Evolutionary conservation across 2,888 invertebrate species (phyloP).

Genomic region (Spodoptera littoralis): DNA sequence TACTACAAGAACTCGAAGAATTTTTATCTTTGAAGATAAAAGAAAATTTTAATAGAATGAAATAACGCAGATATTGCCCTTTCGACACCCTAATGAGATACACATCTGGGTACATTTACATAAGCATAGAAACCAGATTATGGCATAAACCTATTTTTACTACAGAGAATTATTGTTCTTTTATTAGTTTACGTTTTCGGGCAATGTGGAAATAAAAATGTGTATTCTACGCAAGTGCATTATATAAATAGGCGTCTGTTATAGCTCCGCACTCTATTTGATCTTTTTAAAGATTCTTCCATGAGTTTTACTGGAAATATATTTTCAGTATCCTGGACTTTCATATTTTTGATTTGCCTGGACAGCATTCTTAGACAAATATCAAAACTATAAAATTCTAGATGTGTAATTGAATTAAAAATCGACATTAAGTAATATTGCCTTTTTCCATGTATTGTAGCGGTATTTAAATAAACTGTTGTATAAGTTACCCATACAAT

Average conservation of each 20-base stretch:
- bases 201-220: constrained; percentile 15
- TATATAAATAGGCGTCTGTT: constrained; percentile 3
- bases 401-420: too few species aligned
- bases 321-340: too few species aligned
- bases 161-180: constrained; percentile 23
- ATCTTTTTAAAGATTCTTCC: constrained; percentile 1
- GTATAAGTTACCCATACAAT: too few species aligned
- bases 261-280: constrained; percentile 6
- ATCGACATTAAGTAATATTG: background rate
- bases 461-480: background rate
- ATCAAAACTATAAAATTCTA: too few species aligned
- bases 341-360: too few species aligned
- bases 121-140: constrained; percentile 39
- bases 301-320: background rate
- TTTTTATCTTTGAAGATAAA: constrained; percentile 38
- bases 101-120: constrained; percentile 5
- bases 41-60: constrained; percentile 42
- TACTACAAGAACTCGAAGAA: constrained; percentile 53
- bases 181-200: constrained; percentile 27
- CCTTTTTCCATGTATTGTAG: too few species aligned
- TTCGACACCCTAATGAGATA: constrained; percentile 43
- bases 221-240: constrained; percentile 25
- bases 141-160: constrained; percentile 39
- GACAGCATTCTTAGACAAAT: too few species aligned
- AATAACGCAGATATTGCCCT: constrained; percentile 45